phyloP scores from a whole-genome alignment of 2,797 vertebrate species.

The Chromis chromis region DNA sequence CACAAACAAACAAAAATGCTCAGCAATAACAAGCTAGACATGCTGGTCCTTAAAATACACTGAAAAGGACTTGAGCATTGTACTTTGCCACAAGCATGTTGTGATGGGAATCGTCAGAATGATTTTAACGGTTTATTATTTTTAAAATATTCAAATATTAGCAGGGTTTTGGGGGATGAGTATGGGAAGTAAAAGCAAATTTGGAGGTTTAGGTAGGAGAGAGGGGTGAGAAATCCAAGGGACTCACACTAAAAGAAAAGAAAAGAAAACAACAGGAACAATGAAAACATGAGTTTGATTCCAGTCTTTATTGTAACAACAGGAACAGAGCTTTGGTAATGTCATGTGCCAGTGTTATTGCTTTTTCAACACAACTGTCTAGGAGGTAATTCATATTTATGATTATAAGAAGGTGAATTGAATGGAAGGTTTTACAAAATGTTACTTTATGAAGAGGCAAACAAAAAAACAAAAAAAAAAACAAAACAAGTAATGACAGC shows the following conservation, averaged over 20 bases:
- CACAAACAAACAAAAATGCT: conserved; percentile 70
- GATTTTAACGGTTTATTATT: not conserved
- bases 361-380: conserved; percentile 39
- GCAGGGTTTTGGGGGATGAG: conserved; percentile 34
- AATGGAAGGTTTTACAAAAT: conserved; percentile 64
- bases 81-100: conserved; percentile 9
- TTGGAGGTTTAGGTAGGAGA: conserved; percentile 6
- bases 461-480: conserved; percentile 49
- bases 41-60: not conserved
- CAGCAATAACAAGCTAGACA: conserved; percentile 40
- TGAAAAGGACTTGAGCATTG: not conserved
- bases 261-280: conserved; percentile 48
- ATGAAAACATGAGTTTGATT: conserved; percentile 72
- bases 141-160: conserved; percentile 22
- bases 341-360: conserved; percentile 47
- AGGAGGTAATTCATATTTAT: conserved; percentile 28
- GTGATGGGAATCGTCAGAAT: not conserved
- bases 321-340: conserved; percentile 56
- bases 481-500: conserved; percentile 56
- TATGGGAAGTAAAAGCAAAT: conserved; percentile 25
- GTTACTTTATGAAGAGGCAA: conserved; percentile 55
- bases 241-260: conserved; percentile 38
- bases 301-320: conserved; percentile 79
- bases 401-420: conserved; percentile 52
- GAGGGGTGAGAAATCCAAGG: conserved; percentile 17